A percentile compares a stretch with the other conserved stretches of the same genome.
Evolutionary conservation across 2,888 invertebrate genomes (phyloP).

Genomic region (Adela reaumurella): DNA sequence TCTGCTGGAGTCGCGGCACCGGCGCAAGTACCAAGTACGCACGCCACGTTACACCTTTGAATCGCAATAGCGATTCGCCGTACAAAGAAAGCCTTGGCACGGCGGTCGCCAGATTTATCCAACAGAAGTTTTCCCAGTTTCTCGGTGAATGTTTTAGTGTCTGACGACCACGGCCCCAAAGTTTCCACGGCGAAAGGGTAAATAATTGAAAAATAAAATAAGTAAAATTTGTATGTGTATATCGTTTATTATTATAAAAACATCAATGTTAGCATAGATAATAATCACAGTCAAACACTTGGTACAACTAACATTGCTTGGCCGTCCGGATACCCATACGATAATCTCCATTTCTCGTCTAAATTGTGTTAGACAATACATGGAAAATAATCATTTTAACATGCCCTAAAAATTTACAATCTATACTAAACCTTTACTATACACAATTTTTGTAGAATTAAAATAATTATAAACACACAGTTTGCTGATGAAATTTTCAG

Average conservation of each 20-base stretch:
- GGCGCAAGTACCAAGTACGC: too few species aligned
- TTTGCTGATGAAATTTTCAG: too few species aligned
- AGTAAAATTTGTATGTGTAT: not conserved
- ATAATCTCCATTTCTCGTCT: not conserved
- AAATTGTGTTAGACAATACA: not conserved
- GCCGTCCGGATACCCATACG: not conserved
- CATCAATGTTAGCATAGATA: conserved; percentile 56
- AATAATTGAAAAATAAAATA: too few species aligned
- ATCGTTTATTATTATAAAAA: conserved; percentile 52
- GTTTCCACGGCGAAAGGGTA: too few species aligned
- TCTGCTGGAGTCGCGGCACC: too few species aligned
- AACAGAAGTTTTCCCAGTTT: too few species aligned
- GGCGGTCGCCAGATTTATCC: too few species aligned
- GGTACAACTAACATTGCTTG: conserved; percentile 1
- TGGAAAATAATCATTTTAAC: not conserved
- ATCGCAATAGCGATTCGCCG: too few species aligned
- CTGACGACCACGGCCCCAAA: too few species aligned
- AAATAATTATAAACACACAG: conserved; percentile 6
- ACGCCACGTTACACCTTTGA: too few species aligned
- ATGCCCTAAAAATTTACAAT: conserved; percentile 1
- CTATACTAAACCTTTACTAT: not conserved
- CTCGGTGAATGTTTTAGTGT: too few species aligned
- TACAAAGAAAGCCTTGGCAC: too few species aligned
- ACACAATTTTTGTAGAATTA: not conserved
- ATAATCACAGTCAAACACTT: conserved; percentile 55